Evolutionary conservation across 2,888 invertebrate genomes (phyloP).

Genomic region (Lacanobia wlatinum): DNA sequence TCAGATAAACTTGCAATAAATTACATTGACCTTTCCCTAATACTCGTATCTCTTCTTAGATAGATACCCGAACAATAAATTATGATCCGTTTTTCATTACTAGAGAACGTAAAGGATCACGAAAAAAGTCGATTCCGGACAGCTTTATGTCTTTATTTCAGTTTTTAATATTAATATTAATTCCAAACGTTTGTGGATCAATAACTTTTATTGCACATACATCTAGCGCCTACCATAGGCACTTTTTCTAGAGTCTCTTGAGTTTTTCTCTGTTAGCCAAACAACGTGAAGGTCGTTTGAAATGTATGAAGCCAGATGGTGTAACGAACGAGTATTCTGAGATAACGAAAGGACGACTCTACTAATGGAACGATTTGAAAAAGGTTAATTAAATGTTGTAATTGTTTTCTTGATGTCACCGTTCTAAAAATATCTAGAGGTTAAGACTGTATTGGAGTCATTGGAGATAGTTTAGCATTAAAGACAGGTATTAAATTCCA

Average conservation of each 20-base stretch:
- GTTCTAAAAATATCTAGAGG: slow-evolving; percentile 8
- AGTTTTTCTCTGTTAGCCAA: slow-evolving; percentile 33
- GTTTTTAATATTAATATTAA: too few relatives aligned
- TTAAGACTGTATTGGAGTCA: background rate
- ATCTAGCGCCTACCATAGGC: too few relatives aligned
- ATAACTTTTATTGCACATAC: too few relatives aligned
- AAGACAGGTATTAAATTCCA: background rate
- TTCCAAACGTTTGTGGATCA: too few relatives aligned
- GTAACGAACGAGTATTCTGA: slow-evolving; percentile 24
- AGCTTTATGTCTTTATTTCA: too few relatives aligned
- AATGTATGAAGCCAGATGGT: slow-evolving; percentile 17
- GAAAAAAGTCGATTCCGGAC: too few relatives aligned
- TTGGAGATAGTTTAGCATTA: background rate
- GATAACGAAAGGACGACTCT: slow-evolving; percentile 36
- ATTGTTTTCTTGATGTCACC: slow-evolving; percentile 2
- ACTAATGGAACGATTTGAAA: slow-evolving; percentile 20
- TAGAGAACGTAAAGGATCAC: too few relatives aligned
- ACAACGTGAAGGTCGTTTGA: slow-evolving; percentile 41
- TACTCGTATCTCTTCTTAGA: too few relatives aligned
- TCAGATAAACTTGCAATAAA: too few relatives aligned
- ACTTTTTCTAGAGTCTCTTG: background rate
- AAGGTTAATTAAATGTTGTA: slow-evolving; percentile 30
- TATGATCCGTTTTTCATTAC: too few relatives aligned
- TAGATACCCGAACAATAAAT: too few relatives aligned
- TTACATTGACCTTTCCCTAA: too few relatives aligned